Evolutionary conservation across 2,888 invertebrate genomes (phyloP).

Genomic region (Diadegma fenestrale): DNA sequence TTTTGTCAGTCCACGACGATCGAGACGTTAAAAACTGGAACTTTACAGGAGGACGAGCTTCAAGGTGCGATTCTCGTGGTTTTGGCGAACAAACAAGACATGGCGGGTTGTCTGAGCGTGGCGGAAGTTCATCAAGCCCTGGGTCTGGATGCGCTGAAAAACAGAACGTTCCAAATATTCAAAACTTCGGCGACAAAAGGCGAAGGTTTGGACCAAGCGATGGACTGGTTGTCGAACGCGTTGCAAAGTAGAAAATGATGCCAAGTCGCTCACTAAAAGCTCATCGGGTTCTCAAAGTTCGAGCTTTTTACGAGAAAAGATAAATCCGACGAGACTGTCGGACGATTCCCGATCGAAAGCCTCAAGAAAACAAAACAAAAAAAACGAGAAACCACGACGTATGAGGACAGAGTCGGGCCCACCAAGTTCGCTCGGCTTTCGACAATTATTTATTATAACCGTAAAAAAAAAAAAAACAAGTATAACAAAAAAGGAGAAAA

Average conservation of each 20-base stretch:
- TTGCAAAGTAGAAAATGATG: conserved; percentile 94
- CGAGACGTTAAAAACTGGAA: not conserved
- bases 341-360: conserved; percentile 38
- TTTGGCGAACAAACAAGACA: conserved; percentile 99
- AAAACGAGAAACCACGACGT: conserved; percentile 10
- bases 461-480: conserved; percentile 22
- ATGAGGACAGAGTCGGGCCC: conserved; percentile 25
- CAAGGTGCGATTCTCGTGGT: conserved; percentile 98
- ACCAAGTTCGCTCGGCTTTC: conserved; percentile 51
- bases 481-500: not conserved
- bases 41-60: conserved; percentile 96
- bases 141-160: conserved; percentile 97
- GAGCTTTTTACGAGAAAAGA: conserved; percentile 58
- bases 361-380: conserved; percentile 12
- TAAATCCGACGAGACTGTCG: conserved; percentile 31
- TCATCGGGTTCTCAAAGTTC: conserved; percentile 55
- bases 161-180: conserved; percentile 99
- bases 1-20: not conserved
- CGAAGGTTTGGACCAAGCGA: conserved; percentile 98
- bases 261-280: conserved; percentile 54
- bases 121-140: conserved; percentile 98
- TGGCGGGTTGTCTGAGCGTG: conserved; percentile 98
- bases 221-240: conserved; percentile 99
- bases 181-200: conserved; percentile 99
- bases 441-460: conserved; percentile 66